Evolutionary conservation across 2,888 invertebrate species (phyloP), one percentile per base, ranked within the genome.

Genomic region (Creontiades dilutus): DNA sequence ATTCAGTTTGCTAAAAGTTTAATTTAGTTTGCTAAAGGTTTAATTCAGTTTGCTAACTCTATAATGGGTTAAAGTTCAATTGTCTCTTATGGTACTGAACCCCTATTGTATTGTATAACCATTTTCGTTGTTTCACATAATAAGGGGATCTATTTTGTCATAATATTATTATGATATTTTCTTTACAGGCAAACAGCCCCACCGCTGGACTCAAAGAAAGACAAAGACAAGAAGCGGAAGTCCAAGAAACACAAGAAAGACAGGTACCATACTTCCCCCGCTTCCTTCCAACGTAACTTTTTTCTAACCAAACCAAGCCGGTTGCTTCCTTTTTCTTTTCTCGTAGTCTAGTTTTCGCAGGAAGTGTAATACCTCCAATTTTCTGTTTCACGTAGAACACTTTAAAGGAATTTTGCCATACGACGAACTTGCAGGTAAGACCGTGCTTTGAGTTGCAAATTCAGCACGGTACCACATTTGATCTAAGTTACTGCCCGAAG

Each of bases 221-320:
- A 94, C 92, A 93, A 94, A 92, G 94, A 94, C 92, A 94, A 95
- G 93, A 94, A 96, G 93, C 95, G 96, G 93, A 97, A 96, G 94
- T 95, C 96, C 92, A 97, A 96, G 94, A 95, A 95, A 94, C 94
- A 94, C 92, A 94, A 94, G 92, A 95, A 95, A 93, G 94, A 95
- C 92, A 96, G 96, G 96, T 96, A 94, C 91, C 89, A 81, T 90
- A 57, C 61, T 89, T 68, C 78, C n/a, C 78, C 61, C 46, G 11
- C 46, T 16, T 19, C 46, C 4, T 27, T 47, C 16, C 78, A 46
- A 13, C 14, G 78, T 47, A 16, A 78, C 23, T 68, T 68, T 68
- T 68, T 68, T 16, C 37, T 5, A 78, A 78, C 46, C 23, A 48
- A 61, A 86, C 3, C 23, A 82, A 52, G n/a, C 47, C 84, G 52